Evolutionary conservation across 2,113 vertebrate genomes (phyloP).

Genomic region (Limanda limanda): DNA sequence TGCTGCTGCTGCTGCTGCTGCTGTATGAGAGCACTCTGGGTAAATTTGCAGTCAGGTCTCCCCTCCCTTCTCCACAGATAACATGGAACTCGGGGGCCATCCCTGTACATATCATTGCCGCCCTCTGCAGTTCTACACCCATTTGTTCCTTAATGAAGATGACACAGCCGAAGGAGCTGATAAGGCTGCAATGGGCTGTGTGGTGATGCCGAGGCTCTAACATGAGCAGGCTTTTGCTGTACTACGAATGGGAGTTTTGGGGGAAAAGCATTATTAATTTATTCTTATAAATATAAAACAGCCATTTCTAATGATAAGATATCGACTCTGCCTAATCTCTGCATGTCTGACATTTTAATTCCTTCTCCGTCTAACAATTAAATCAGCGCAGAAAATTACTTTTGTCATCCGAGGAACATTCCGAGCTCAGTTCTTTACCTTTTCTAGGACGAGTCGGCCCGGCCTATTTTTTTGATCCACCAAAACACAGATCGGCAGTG

Average conservation of each 20-base stretch:
- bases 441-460: constrained; percentile 56
- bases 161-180: constrained; percentile 54
- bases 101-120: constrained; percentile 74
- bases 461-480: constrained; percentile 54
- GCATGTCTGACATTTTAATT: not conserved
- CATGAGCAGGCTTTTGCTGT: constrained; percentile 16
- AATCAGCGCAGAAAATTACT: not conserved
- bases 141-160: constrained; percentile 64
- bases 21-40: constrained; percentile 25
- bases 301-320: constrained; percentile 12
- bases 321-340: not conserved
- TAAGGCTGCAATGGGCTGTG: constrained; percentile 46
- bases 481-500: constrained; percentile 70
- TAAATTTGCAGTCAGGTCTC: constrained; percentile 39
- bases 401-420: not conserved
- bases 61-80: constrained; percentile 45
- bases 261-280: not conserved
- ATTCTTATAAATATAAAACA: constrained; percentile 19
- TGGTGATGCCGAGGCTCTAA: constrained; percentile 29
- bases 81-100: constrained; percentile 48
- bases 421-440: constrained; percentile 24
- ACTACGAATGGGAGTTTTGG: not conserved
- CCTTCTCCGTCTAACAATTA: not conserved
- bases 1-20: not conserved
- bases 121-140: constrained; percentile 77